Conservation (phyloP, 2,797 vertebrate species). For the Brachymystax lenok region DNA sequence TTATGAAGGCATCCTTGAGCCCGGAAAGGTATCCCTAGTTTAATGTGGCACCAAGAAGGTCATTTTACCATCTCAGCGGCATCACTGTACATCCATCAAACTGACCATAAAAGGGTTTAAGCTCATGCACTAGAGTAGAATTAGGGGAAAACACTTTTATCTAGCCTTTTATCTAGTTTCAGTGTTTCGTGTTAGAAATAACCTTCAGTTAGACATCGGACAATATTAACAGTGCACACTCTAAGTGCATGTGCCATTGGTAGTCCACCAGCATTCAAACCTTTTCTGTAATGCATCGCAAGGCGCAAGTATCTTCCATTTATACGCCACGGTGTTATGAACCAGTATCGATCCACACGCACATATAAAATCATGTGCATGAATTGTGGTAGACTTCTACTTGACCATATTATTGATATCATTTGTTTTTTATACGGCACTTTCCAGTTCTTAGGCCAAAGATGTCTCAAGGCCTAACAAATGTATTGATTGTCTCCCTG, state of each 20-base stretch:
- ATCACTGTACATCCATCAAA: not conserved
- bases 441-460: not conserved
- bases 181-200: slow-evolving; percentile 35
- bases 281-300: slow-evolving; percentile 47
- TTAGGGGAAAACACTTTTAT: slow-evolving; percentile 21
- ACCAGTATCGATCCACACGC: slow-evolving; percentile 54
- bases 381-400: slow-evolving; percentile 59
- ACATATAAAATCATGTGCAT: slow-evolving; percentile 47
- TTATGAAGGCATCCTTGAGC: too few species aligned
- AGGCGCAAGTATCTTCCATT: slow-evolving; percentile 50
- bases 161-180: slow-evolving; percentile 28
- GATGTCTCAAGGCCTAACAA: not conserved
- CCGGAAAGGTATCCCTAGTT: too few species aligned
- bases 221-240: slow-evolving; percentile 4
- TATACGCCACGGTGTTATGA: slow-evolving; percentile 61
- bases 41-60: too few species aligned
- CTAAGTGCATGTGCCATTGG: too few species aligned
- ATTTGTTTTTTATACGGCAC: slow-evolving; percentile 32
- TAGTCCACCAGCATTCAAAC: slow-evolving; percentile 46
- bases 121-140: not conserved
- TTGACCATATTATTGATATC: slow-evolving; percentile 51
- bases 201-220: slow-evolving; percentile 47
- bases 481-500: not conserved
- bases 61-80: too few species aligned
- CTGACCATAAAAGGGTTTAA: not conserved